phyloP scores from a whole-genome alignment of 2,888 invertebrate genomes.

The Eristalinus sepulchralis region DNA sequence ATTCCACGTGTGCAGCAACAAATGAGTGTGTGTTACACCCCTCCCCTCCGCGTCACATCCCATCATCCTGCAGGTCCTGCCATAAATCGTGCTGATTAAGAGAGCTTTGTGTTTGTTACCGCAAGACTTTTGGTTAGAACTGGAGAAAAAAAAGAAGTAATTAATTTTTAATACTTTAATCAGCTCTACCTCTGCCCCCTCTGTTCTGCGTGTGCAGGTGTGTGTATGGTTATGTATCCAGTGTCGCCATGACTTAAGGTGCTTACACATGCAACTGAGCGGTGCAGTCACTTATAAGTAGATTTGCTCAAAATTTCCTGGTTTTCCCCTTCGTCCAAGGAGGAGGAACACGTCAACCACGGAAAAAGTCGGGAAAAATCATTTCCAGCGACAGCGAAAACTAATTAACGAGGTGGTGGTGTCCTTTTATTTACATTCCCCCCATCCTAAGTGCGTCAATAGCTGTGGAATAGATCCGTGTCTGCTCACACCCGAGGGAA shows the following conservation, averaged over 20 bases:
- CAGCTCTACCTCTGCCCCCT: background rate
- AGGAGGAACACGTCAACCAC: background rate
- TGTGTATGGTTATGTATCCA: too few species aligned
- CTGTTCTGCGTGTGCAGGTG: too few species aligned
- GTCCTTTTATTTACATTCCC: too few species aligned
- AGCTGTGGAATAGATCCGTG: too few species aligned
- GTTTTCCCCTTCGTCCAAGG: background rate
- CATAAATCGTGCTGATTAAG: slow-evolving; percentile 20
- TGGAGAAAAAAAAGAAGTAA: background rate
- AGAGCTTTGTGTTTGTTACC: background rate
- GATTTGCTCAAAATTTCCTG: slow-evolving; percentile 16
- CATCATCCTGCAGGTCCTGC: background rate
- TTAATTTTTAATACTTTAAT: slow-evolving; percentile 21
- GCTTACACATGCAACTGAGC: too few species aligned
- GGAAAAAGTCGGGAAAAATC: background rate
- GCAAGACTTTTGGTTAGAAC: background rate
- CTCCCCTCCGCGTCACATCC: background rate
- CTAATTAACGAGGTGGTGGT: background rate
- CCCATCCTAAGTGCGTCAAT: too few species aligned
- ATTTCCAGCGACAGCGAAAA: slow-evolving; percentile 29
- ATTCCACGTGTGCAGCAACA: background rate
- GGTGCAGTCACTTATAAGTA: slow-evolving; percentile 27
- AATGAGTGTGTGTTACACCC: too few species aligned
- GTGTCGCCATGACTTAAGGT: too few species aligned
- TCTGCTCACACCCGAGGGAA: background rate